Base-by-base conservation (phyloP, 2,113 vertebrate genomes). In the Pseudolaguvia tuberculata region DNA sequence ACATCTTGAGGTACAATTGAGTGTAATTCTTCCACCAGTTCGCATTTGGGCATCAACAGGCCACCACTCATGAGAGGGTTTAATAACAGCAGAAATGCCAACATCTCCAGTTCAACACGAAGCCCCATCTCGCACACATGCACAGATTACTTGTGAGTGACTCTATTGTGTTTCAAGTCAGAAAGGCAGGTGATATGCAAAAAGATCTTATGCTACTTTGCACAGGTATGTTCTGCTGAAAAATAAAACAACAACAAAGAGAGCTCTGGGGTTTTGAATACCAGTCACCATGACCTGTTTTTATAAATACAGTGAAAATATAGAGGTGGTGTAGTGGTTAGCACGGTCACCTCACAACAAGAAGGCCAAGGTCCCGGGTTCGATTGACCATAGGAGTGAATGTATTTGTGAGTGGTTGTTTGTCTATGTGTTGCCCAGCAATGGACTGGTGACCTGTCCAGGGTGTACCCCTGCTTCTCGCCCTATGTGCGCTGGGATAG, bases 71-170 rank as follows among this genome's bases (percentile, higher is more conserved):
- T 70, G 25, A 70, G 27, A 18, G 79, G 76, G 63, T 47, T 69
- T 72, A 88, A 53, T 11, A 74, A 78, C 4, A 50, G 81, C 6
- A 86, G 13, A 20, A 67, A 42, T 3, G 61, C 29, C 67, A 85
- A 35, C 77, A 87, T 45, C 17, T 77, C 74, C 51, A 83, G 2
- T 74, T 77, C 85, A 75, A 86, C 83, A 42, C 23, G 73, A 7
- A 45, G 13, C 1, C 5, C 29, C 17, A 15, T 58, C 50, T 35
- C 72, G 47, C 65, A 62, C 18, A 5, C 31, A 20, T 29, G 35
- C 65, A 62, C 18, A 12, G 31, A 20, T 17, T 39, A 31, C n/a
- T 2, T 39, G 58, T 35, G 0, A 2, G 12, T 56, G 55, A 14
- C 1, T 29, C 25, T 66, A 66, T 66, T 48, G 42, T 25, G 14